Percentiles rank a stretch among this genome's conserved stretches.
phyloP scores from a whole-genome alignment of 1,140 invertebrate genomes.

The Caenorhabditis briggsae region DNA sequence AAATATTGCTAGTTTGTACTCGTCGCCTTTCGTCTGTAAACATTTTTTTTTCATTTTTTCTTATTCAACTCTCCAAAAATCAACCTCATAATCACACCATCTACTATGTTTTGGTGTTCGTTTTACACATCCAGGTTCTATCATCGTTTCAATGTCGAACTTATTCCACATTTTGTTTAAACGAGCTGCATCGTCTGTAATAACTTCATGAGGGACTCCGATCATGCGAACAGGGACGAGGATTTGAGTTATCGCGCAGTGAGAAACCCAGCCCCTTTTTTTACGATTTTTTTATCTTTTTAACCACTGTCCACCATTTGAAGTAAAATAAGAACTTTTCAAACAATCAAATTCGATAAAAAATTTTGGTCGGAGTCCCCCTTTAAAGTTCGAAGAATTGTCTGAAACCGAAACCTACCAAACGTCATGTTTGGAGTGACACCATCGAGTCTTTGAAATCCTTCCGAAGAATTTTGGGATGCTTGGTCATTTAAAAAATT shows the following conservation, averaged over 20 bases:
- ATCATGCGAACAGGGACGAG: no score
- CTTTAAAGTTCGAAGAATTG: no score
- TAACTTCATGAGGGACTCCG: neutral
- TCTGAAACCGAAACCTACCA: neutral
- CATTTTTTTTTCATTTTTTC: no score
- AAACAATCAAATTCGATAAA: no score
- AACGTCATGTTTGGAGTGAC: neutral
- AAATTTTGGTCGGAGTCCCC: no score
- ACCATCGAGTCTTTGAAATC: neutral
- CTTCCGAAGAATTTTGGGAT: neutral
- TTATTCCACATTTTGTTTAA: constrained; percentile 7
- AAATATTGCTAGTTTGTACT: constrained; percentile 13
- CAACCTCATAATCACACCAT: constrained; percentile 41
- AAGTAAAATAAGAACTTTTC: no score
- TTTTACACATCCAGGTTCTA: constrained; percentile 15
- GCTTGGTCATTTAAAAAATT: neutral
- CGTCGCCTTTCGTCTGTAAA: constrained; percentile 2
- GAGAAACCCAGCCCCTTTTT: no score
- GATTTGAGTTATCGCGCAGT: no score
- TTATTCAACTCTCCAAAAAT: neutral
- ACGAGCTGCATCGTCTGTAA: constrained; percentile 13
- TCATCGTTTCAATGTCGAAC: constrained; percentile 4
- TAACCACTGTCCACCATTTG: no score
- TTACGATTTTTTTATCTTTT: no score
- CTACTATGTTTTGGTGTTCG: constrained; percentile 20